A percentile compares a stretch with the other conserved stretches of the same genome.
Conservation (phyloP, 2,113 vertebrate species). For the Crypturellus undulatus region DNA sequence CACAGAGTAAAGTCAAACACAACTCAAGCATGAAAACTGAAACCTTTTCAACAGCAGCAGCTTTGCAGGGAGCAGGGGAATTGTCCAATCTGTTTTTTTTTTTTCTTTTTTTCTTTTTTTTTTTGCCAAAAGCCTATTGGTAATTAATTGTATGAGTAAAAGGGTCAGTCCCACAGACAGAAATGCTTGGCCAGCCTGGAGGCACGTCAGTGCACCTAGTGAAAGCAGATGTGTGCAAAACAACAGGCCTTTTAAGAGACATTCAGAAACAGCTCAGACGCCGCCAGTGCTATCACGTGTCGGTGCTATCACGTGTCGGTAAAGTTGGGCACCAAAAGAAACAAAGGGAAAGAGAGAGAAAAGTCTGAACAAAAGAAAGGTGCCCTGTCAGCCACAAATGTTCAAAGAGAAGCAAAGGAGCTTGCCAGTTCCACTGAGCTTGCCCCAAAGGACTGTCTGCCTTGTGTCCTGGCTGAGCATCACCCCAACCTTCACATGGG, state of each 20-base stretch:
- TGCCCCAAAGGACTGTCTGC: background rate
- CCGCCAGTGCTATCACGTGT: background rate
- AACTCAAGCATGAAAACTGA: constrained; percentile 69
- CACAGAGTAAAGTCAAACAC: constrained; percentile 69
- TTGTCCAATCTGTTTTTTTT: background rate
- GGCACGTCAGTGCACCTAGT: constrained; percentile 14
- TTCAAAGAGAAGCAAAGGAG: constrained; percentile 54
- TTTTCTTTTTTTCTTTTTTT: too few species aligned
- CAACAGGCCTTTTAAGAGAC: constrained; percentile 52
- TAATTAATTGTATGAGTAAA: constrained; percentile 39
- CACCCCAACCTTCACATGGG: background rate
- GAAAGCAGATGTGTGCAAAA: constrained; percentile 63
- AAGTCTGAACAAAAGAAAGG: constrained; percentile 44
- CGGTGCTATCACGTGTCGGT: background rate
- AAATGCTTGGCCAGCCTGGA: constrained; percentile 9
- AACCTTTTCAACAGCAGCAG: constrained; percentile 56
- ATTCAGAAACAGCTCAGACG: constrained; percentile 39
- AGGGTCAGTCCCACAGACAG: background rate
- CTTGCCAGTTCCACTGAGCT: constrained; percentile 79
- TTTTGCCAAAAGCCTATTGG: constrained; percentile 33
- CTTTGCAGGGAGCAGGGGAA: background rate
- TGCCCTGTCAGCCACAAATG: constrained; percentile 46
- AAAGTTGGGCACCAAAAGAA: constrained; percentile 2
- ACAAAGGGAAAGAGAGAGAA: background rate
- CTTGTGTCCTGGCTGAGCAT: background rate